Percentiles rank a stretch among this genome's conserved stretches.
Evolutionary conservation across 2,113 vertebrate genomes (phyloP).

Genomic region (Eolophus roseicapilla): DNA sequence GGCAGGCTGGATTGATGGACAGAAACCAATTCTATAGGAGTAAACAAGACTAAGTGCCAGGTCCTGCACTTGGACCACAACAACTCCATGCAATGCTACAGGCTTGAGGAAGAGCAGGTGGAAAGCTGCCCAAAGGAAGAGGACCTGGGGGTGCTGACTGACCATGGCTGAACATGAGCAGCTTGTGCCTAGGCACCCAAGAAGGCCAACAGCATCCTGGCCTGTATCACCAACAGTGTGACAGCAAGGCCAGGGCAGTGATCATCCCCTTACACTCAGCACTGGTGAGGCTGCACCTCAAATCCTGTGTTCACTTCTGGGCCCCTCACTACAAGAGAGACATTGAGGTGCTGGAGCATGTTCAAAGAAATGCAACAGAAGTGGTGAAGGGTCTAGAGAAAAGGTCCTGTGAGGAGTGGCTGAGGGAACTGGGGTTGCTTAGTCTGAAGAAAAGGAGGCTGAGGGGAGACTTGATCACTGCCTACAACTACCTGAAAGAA

Average conservation of each 20-base stretch:
- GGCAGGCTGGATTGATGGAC: background rate
- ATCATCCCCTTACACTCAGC: fast-evolving
- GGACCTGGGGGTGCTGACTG: background rate
- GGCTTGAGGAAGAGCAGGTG: background rate
- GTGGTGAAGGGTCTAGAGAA: background rate
- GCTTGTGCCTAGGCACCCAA: background rate
- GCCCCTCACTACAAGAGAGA: background rate
- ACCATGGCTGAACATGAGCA: background rate
- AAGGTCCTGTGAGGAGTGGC: fast-evolving
- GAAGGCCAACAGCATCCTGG: background rate
- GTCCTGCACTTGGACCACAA: background rate
- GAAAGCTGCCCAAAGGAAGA: background rate
- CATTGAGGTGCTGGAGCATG: fast-evolving
- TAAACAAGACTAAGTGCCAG: background rate
- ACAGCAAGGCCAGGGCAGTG: fast-evolving
- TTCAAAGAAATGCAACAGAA: background rate
- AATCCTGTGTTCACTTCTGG: background rate
- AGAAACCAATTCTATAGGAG: background rate
- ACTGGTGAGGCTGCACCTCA: background rate
- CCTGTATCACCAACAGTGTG: fast-evolving
- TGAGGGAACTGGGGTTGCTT: background rate
- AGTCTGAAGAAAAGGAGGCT: background rate
- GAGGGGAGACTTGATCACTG: background rate
- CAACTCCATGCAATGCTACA: fast-evolving
- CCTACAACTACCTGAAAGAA: background rate